Percentiles rank a stretch among this genome's conserved stretches.
phyloP scores from a whole-genome alignment of 2,113 vertebrate species.

The Pygoscelis antarcticus region DNA sequence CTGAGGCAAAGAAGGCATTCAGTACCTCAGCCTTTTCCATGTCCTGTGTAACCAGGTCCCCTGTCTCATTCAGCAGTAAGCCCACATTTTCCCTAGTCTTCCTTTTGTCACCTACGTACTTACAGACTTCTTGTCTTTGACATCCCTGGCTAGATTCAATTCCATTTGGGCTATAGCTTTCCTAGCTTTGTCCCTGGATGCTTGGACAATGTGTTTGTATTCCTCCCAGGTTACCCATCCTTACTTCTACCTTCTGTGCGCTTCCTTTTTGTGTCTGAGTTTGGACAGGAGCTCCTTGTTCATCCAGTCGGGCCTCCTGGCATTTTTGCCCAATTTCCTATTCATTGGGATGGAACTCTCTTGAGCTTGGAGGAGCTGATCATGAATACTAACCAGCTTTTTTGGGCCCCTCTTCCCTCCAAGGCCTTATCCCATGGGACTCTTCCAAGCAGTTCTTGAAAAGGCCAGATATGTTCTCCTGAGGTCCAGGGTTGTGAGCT shows the following conservation, averaged over 20 bases:
- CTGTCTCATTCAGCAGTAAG: not conserved
- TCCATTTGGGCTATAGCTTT: not conserved
- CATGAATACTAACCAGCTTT: not conserved
- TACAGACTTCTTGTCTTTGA: not conserved
- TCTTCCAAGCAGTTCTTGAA: not conserved
- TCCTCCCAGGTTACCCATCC: not conserved
- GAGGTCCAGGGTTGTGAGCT: not conserved
- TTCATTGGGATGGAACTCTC: not conserved
- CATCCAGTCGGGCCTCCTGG: not conserved
- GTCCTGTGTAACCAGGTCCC: not conserved
- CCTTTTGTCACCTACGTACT: not conserved
- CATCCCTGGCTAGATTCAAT: not conserved
- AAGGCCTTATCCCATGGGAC: not conserved
- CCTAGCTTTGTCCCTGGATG: not conserved
- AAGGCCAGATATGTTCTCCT: not conserved
- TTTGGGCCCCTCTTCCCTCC: not conserved
- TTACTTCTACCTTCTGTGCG: not conserved
- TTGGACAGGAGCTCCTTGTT: not conserved
- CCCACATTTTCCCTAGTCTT: not conserved
- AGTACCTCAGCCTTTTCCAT: not conserved
- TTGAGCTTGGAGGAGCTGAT: not conserved
- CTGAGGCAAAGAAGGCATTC: not conserved
- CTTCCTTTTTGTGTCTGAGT: not conserved
- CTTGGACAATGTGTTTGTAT: not conserved
- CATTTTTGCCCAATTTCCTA: not conserved